Base-by-base conservation (phyloP, 2,888 invertebrate genomes). In the Syrista parreyssii region DNA sequence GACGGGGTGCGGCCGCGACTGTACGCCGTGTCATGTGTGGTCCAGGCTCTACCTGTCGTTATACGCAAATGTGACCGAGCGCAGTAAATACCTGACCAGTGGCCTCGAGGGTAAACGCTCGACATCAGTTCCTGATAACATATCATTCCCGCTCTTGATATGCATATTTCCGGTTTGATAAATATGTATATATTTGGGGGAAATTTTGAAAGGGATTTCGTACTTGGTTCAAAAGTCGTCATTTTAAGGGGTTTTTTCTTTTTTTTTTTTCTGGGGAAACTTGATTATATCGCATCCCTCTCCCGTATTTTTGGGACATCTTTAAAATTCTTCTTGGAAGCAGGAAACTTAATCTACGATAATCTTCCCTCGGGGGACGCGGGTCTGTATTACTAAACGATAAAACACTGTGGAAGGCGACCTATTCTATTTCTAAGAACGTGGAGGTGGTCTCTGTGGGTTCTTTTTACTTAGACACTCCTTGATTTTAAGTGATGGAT, bases 391-490 rank as follows among this genome's bases (percentile, higher is more conserved):
- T 79, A 83, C 78, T 79, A 81, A 76, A 79, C 79, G 78, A 82
- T 82, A 82, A 85, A 86, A 82, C 80, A 81, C 78, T 79, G 76
- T 75, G 77, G 75, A 78, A 73, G 80, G 79, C 79, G 81, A 81
- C 81, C 86, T 84, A 83, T 85, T 86, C 82, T 81, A 82, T 85
- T 89, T 88, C 88, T 84, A 71, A 80, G 88, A 89, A 89, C 84
- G 78, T 85, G 82, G 83, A 84, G 85, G 86, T 86, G 86, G 86
- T 79, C 84, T 76, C 79, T 23, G 9, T 23, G 23, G 23, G 55
- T 23, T 55, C 55, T 55, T 55, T 55, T 55, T 55, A 55, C 55
- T 55, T 23, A 6, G 55, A 55, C 55, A 55, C 9, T 23, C 55
- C 55, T 55, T 55, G 55, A 55, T 55, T 55, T 55, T 55, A 55